Base-by-base conservation (phyloP, 92 coral and sea anemone genomes). In the Paramuricea clavata region DNA sequence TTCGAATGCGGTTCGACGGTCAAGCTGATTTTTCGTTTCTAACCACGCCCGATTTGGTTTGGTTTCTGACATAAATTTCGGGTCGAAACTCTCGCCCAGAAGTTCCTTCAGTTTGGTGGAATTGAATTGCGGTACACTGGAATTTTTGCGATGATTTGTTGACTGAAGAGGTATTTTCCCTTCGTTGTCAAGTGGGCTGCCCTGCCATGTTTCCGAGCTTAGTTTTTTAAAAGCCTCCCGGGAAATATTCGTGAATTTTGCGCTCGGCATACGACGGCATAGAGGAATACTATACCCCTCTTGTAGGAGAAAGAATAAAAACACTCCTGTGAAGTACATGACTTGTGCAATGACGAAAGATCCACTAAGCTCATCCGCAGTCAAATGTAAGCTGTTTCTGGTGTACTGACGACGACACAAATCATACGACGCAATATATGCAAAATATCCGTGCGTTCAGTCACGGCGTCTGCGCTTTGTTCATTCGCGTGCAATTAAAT, bases 391-490 rank as follows among this genome's bases (percentile, higher is more conserved):
- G 16, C 62, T 54, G 23, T 73, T n/a, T n/a, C n/a, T n/a, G n/a
- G n/a, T 42, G 10, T 35, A 39, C 26, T 11, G 49, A 73, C 59
- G 68, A 49, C 47, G 67, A 61, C 65, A 19, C 6, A 10, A 13
- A 27, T 33, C 33, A 12, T 9, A 69, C 43, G 43, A 31, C 28
- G 67, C 68, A 49, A 76, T 76, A 27, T 27, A 76, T 52, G 27
- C 49, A n/a, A 30, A 31, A 7, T 28, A 65, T 15, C 6, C 41
- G 12, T 19, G 54, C 19, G 19, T 47, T 6, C 62, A 39, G 82
- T 49, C 82, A 49, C 82, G 67, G 82, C 82, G 82, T 76, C 82
- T 76, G 82, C 44, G 67, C 82, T 76, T 76, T 76, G 82, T 76
- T 76, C 82, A 76, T 76, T 76, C 65, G 39, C 43, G 10, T 44